Conservation (phyloP, 2,113 vertebrate species). For the Electrona antarctica region DNA sequence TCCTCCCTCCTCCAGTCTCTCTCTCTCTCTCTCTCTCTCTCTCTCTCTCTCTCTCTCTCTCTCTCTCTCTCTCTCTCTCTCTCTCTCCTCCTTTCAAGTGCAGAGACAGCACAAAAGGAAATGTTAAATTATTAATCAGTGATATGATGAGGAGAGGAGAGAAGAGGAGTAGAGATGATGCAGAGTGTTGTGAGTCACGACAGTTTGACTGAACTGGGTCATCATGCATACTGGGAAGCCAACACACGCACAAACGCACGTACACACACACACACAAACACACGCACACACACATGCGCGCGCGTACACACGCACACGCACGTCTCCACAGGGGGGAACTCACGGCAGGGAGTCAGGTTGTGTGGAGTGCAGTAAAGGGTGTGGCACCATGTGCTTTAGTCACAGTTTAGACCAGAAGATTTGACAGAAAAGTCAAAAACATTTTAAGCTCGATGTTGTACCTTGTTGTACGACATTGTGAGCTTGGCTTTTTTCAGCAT, state of each 20-base stretch:
- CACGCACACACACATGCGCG: not conserved
- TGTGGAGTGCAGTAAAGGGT: not conserved
- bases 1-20: slow-evolving; percentile 24
- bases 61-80: not conserved
- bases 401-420: too few species aligned
- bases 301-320: not conserved
- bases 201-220: slow-evolving; percentile 81
- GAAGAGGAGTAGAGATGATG: slow-evolving; percentile 22
- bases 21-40: not conserved
- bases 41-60: not conserved
- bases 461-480: too few species aligned
- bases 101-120: slow-evolving; percentile 32
- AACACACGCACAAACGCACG: not conserved
- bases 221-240: slow-evolving; percentile 59
- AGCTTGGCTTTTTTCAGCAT: too few species aligned
- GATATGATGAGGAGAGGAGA: slow-evolving; percentile 7
- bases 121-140: slow-evolving; percentile 68
- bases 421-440: too few species aligned
- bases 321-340: not conserved
- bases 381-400: not conserved
- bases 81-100: slow-evolving; percentile 19
- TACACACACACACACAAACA: not conserved
- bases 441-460: too few species aligned
- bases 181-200: slow-evolving; percentile 45
- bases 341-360: slow-evolving; percentile 39